Base-by-base conservation (phyloP, 2,888 invertebrate species). In the Entomobrya proxima region DNA sequence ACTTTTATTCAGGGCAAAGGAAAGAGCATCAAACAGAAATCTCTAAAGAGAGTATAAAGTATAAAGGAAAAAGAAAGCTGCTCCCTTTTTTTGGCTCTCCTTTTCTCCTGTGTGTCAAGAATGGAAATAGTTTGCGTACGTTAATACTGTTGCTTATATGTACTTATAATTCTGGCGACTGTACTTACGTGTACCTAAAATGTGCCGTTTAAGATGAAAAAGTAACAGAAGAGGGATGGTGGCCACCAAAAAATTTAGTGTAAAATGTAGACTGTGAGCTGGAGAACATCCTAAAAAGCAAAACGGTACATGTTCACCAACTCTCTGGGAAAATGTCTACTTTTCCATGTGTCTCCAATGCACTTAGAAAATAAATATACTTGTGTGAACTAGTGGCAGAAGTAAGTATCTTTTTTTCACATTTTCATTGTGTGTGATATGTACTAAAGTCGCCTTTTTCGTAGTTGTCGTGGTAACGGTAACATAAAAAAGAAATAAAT, bases 401-500 rank as follows among this genome's bases (percentile, higher is more conserved):
- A 5, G n/a, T 74, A 74, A 76, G 50, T 61, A 76, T 75, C 76
- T 77, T 47, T 24, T 64, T 83, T 55, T 69, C 64, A 47, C 27
- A 55, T 35, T 69, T 44, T 30, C 75, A 47, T 74, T 83, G 76
- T 83, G 69, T 69, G 67, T 83, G 64, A 82, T 83, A 83, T 67
- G 40, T 58, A 55, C 69, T 76, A 83, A 69, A 76, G 83, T 74
- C 18, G 50, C 32, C 50, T n/a, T 58, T 52, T n/a, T 61, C 61
- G 61, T 61, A 9, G 67, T 30, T n/a, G 67, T 37, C 67, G 24
- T 40, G 32, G 44, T 35, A 52, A 50, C 74, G 47, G 40, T 40
- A 58, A 52, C 69, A 83, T 77, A 77, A 83, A 83, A 64, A 83
- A 27, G 72, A 69, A 78, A 78, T 72, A 78, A 85, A 74, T 85